These are phyloP conservation scores for Hydrozoanthus tunicans DNA, from an alignment of 64 coral and sea anemone genomes.

Conservation along the genomic window DNA sequence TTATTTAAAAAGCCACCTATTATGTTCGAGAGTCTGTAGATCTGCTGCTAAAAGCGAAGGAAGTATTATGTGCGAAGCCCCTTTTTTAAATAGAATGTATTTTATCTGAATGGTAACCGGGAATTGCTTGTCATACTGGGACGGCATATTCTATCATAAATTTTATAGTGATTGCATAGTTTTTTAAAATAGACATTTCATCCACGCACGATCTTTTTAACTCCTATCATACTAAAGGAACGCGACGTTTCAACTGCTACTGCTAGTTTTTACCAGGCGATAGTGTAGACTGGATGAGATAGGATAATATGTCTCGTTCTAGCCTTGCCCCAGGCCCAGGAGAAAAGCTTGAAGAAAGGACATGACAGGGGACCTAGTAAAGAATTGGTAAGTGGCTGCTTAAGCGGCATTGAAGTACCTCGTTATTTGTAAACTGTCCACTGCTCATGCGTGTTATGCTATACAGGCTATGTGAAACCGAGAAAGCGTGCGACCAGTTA, in stretches of 20 bases:
- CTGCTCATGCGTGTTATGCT: slow-evolving; percentile 64
- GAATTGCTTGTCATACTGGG: slow-evolving; percentile 60
- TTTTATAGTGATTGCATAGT: slow-evolving; percentile 6
- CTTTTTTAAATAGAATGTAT: slow-evolving; percentile 38
- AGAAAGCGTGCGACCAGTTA: slow-evolving; percentile 94
- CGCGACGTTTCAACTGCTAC: slow-evolving; percentile 12
- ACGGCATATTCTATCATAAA: slow-evolving; percentile 44
- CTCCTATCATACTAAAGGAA: not conserved
- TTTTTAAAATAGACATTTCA: not conserved
- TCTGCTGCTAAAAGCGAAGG: slow-evolving; percentile 35
- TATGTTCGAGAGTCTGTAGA: slow-evolving; percentile 34
- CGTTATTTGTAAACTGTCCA: slow-evolving; percentile 69
- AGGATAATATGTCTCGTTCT: too few species aligned
- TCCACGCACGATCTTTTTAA: slow-evolving; percentile 18
- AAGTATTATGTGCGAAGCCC: slow-evolving; percentile 46
- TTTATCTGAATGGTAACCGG: slow-evolving; percentile 35
- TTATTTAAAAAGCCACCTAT: slow-evolving; percentile 13
- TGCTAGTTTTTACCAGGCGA: slow-evolving; percentile 5
- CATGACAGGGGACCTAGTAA: too few species aligned
- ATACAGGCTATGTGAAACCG: slow-evolving; percentile 87
- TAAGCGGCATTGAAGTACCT: slow-evolving; percentile 50
- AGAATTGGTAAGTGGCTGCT: too few species aligned
- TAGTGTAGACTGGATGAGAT: too few species aligned
- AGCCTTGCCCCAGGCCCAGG: too few species aligned
- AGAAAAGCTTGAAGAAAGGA: too few species aligned